Evolutionary conservation across 1,140 invertebrate genomes (phyloP), one percentile per base, ranked within the genome.

Genomic region (Trichoplusia ni): DNA sequence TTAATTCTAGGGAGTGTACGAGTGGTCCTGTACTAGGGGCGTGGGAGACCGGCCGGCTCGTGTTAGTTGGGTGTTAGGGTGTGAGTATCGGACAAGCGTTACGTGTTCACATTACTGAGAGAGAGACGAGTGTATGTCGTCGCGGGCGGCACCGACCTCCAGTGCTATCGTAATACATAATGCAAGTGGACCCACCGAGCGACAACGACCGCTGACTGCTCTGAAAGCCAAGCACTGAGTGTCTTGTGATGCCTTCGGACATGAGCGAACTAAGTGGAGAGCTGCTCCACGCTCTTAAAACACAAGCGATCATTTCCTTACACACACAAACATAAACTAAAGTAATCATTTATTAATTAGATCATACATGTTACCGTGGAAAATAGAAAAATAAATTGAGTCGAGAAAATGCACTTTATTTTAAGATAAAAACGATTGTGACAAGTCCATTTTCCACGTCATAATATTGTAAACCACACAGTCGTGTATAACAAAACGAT

Each of bases 341-440:
- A 60, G 40, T 58, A 44, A 23, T 58, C 4, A 58, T 16, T 19
- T 29, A 9, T 38, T 42, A 42, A 35, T 35, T 29, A 46, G 23
- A 35, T 54, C 35, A 54, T 37, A 54, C 51, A 21, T 21, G 69
- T 64, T 69, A 77, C 61, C 76, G 81, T 83, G 84, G 84, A 77
- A 84, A 84, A 85, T 71, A 81, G 70, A 84, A 83, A 58, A 84
- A 75, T 70, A 81, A 76, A 77, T 77, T 81, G 70, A 64, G 67
- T 67, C 38, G 27, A 66, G 65, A 68, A 69, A 75, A 76, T 69
- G 58, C 60, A 72, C 64, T 58, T 71, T 66, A 49, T 77, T 81
- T 68, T 64, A 73, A 16, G 11, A 33, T 72, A 58, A 40, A n/a
- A 75, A 56, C 60, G 67, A 66, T 56, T 40, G 71, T 64, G 66